Conservation (phyloP, 2,113 vertebrate genomes). For the Caretta caretta region DNA sequence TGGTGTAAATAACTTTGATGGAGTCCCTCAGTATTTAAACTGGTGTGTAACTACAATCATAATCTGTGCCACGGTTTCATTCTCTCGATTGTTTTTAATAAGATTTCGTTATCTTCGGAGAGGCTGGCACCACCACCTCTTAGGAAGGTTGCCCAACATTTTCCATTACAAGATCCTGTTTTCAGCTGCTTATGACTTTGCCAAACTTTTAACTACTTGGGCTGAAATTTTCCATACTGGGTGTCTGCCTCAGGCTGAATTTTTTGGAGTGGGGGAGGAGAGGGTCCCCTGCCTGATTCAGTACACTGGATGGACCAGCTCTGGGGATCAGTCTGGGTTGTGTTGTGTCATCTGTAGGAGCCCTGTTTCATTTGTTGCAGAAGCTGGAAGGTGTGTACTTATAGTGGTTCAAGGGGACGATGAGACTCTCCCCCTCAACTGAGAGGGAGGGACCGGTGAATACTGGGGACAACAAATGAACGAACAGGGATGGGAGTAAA, state of each 20-base stretch:
- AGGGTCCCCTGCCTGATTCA: neutral
- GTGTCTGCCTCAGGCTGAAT: neutral
- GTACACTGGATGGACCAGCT: neutral
- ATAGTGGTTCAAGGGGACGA: neutral
- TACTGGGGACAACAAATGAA: neutral
- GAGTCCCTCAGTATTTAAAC: constrained; percentile 39
- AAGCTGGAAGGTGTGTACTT: neutral
- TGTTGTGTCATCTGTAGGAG: neutral
- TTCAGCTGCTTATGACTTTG: constrained; percentile 2
- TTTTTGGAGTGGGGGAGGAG: neutral
- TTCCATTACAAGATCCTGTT: neutral
- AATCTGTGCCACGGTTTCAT: constrained; percentile 13
- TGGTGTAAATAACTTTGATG: neutral
- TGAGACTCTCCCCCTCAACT: neutral
- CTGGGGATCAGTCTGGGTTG: neutral
- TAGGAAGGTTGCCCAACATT: constrained; percentile 26
- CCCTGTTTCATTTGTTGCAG: neutral
- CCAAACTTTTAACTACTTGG: constrained; percentile 44
- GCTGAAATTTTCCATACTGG: neutral
- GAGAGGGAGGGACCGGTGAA: neutral
- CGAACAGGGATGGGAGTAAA: neutral
- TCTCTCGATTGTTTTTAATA: constrained; percentile 9
- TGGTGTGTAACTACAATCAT: neutral
- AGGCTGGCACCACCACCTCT: neutral
- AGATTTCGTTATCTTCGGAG: constrained; percentile 13